Conservation (phyloP, 2,888 invertebrate genomes). For the Adineta ricciae region DNA sequence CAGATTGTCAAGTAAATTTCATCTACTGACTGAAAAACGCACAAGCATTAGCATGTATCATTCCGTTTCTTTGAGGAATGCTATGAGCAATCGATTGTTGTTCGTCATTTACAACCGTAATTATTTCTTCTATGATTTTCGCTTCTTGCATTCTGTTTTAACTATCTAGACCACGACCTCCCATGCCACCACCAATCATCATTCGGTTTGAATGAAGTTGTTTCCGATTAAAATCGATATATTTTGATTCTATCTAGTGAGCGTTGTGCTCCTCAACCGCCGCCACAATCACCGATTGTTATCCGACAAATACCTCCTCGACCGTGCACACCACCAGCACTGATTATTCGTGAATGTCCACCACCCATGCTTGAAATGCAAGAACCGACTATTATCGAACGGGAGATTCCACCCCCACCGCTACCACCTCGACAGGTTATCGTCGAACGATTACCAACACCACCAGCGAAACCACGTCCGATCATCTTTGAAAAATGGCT, state of each 20-base stretch:
- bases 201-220: neutral
- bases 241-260: neutral
- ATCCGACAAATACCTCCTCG: slow-evolving; percentile 2
- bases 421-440: slow-evolving; percentile 18
- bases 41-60: too few relatives aligned
- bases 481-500: slow-evolving; percentile 20
- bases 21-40: too few relatives aligned
- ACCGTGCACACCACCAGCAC: slow-evolving; percentile 7
- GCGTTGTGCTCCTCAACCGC: neutral
- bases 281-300: neutral
- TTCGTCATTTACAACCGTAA: slow-evolving; percentile 18
- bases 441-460: slow-evolving; percentile 1
- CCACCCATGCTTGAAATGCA: neutral
- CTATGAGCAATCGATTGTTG: slow-evolving; percentile 9
- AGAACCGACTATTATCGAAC: slow-evolving; percentile 5
- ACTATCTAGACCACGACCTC: neutral
- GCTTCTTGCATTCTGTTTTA: neutral
- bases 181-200: neutral
- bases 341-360: slow-evolving; percentile 22
- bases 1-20: neutral
- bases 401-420: neutral
- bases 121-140: neutral
- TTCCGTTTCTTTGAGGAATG: neutral
- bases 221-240: neutral
- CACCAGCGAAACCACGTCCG: neutral